Base-by-base conservation (phyloP, 2,113 vertebrate species). In the Corvus hawaiiensis region DNA sequence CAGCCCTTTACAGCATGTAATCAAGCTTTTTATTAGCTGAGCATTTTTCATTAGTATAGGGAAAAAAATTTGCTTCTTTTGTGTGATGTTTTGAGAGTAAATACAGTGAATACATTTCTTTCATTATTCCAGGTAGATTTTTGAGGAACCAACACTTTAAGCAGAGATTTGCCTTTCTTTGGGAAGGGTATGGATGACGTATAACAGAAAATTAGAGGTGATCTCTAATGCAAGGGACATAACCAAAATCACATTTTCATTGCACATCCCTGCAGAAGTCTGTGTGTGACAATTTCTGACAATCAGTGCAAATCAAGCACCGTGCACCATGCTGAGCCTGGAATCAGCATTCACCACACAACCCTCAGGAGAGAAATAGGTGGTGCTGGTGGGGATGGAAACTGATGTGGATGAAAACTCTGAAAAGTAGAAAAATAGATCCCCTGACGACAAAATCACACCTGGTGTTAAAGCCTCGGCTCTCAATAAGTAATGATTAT, bases 1-100 rank as follows among this genome's bases (percentile, higher is more conserved):
- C 85, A 97, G 92, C 72, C 93, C 93, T 82, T 95, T 92, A 96
- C 67, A 92, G 87, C 84, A 74, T 94, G 71, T 85, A 97, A 97
- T 98, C 98, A 97, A 97, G 76, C 78, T 97, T 93, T 94, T 96
- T 93, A 66, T 94, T 92, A 73, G 92, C 88, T 97, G 93, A 96
- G 91, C 83, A 85, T 96, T 97, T 97, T 92, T 97, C 90, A 89
- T 96, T 67, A 54, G 79, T 69, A 73, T 33, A 86, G 90, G 90
- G 46, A 48, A 74, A 94, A 96, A 79, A 49, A 54, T 44, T 92
- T 91, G 74, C 69, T 97, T 92, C 68, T 41, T 49, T 75, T 64
- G 46, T 62, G 35, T 74, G 68, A 37, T n/a, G 30, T 82, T 61
- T 73, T 91, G 79, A 87, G 43, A 87, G 84, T 30, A 91, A 96